A percentile compares a stretch with the other conserved stretches of the same genome.
Evolutionary conservation across 2,797 vertebrate genomes (phyloP).

Genomic region (Gymnopithys bicolor): DNA sequence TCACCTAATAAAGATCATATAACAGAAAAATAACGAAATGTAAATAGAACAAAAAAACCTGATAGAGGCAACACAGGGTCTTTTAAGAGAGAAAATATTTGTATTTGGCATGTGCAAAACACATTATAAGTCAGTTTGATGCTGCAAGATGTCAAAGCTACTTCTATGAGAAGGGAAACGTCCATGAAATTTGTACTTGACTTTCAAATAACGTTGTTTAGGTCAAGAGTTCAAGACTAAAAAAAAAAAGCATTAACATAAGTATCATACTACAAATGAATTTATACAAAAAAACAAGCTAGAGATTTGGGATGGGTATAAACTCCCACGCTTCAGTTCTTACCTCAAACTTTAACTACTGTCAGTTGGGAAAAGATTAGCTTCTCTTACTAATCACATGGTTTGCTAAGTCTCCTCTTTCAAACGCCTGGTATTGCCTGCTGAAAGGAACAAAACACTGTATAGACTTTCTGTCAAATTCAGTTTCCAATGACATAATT

Average conservation of each 20-base stretch:
- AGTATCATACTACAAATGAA: neutral
- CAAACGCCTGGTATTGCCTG: neutral
- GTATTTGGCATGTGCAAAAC: neutral
- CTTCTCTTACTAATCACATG: neutral
- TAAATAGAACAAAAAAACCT: neutral
- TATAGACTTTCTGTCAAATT: neutral
- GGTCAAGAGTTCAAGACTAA: neutral
- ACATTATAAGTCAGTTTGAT: neutral
- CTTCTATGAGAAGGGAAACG: neutral
- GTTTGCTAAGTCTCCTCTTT: neutral
- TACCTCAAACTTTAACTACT: neutral
- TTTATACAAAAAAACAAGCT: neutral
- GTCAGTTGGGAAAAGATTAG: neutral
- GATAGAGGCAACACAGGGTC: neutral
- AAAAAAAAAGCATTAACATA: neutral
- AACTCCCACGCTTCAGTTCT: neutral
- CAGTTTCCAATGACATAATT: neutral
- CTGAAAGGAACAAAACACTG: neutral
- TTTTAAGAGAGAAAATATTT: neutral
- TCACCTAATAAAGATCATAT: neutral
- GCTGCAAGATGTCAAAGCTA: neutral
- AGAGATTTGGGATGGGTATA: neutral
- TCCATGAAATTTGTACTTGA: neutral
- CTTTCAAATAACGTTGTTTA: neutral
- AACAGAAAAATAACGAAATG: neutral